phyloP scores from a whole-genome alignment of 1,140 invertebrate species.

The Drosophila grimshawi region DNA sequence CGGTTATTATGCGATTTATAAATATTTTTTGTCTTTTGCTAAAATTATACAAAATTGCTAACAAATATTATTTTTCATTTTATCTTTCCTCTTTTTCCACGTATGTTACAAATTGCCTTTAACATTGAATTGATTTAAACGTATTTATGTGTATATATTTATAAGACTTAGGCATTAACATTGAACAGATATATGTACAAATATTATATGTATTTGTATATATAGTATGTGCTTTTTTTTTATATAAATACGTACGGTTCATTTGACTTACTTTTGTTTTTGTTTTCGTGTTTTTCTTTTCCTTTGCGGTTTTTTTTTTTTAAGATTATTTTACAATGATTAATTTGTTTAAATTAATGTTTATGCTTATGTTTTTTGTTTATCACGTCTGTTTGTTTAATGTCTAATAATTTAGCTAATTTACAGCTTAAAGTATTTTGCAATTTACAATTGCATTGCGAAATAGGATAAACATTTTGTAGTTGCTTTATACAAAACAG shows the following conservation, averaged over 20 bases:
- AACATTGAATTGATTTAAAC: constrained; percentile 78
- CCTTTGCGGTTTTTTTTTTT: constrained; percentile 26
- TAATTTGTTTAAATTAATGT: constrained; percentile 48
- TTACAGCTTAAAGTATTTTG: constrained; percentile 68
- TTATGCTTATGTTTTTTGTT: constrained; percentile 47
- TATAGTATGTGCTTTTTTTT: constrained; percentile 23
- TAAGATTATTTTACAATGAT: constrained; percentile 70
- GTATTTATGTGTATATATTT: constrained; percentile 56
- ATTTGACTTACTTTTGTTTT: constrained; percentile 44
- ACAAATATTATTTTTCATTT: constrained; percentile 45
- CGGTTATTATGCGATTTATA: constrained; percentile 48
- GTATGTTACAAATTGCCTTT: constrained; percentile 79
- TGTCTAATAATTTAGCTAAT: constrained; percentile 82
- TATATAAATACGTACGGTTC: constrained; percentile 51
- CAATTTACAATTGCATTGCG: constrained; percentile 34
- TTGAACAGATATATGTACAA: constrained; percentile 62
- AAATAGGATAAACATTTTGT: constrained; percentile 59
- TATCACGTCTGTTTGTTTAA: constrained; percentile 82
- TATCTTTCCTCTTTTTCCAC: constrained; percentile 29
- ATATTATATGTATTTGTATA: constrained; percentile 14
- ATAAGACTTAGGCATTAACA: constrained; percentile 77
- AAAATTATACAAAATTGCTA: constrained; percentile 60
- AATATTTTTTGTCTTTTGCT: constrained; percentile 46
- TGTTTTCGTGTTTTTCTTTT: constrained; percentile 31
- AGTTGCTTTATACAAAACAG: constrained; percentile 35